Percentiles rank a stretch among this genome's conserved stretches.
phyloP scores from a whole-genome alignment of 2,888 invertebrate genomes.

The Cephus sareptanus region DNA sequence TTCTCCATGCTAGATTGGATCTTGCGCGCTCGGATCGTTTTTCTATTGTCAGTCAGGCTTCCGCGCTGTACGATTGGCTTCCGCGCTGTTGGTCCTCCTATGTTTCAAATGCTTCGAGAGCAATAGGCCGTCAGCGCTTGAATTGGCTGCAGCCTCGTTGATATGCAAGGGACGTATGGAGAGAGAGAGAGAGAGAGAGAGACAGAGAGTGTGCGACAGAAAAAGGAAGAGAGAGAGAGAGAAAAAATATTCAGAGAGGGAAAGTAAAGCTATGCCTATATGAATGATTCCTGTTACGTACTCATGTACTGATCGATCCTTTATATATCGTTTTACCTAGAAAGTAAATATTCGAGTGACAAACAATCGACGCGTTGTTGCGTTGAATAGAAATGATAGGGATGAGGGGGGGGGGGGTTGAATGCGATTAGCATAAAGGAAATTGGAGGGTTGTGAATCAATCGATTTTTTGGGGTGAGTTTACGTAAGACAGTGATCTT shows the following conservation, averaged over 20 bases:
- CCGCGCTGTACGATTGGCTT: slow-evolving; percentile 23
- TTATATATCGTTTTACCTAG: background rate
- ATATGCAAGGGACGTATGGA: background rate
- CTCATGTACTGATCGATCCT: background rate
- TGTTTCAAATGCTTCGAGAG: slow-evolving; percentile 18
- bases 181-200: slow-evolving; percentile 12
- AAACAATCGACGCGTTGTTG: background rate
- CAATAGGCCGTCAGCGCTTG: slow-evolving; percentile 12
- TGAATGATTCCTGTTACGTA: background rate
- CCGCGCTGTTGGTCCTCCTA: slow-evolving; percentile 18
- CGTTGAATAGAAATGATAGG: background rate
- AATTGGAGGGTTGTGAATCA: background rate
- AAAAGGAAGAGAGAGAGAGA: too few relatives aligned
- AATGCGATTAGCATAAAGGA: background rate
- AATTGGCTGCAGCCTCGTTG: background rate
- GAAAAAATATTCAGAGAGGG: background rate
- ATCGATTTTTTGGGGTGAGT: background rate
- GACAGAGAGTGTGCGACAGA: background rate
- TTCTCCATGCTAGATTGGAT: slow-evolving; percentile 22
- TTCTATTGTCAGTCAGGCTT: slow-evolving; percentile 26
- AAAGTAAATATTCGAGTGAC: background rate
- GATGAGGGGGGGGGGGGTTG: background rate
- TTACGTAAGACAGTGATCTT: background rate
- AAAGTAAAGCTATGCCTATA: background rate
- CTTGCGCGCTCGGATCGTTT: slow-evolving; percentile 15